Conservation (phyloP, 2,888 invertebrate genomes). For the Andrena haemorrhoa region DNA sequence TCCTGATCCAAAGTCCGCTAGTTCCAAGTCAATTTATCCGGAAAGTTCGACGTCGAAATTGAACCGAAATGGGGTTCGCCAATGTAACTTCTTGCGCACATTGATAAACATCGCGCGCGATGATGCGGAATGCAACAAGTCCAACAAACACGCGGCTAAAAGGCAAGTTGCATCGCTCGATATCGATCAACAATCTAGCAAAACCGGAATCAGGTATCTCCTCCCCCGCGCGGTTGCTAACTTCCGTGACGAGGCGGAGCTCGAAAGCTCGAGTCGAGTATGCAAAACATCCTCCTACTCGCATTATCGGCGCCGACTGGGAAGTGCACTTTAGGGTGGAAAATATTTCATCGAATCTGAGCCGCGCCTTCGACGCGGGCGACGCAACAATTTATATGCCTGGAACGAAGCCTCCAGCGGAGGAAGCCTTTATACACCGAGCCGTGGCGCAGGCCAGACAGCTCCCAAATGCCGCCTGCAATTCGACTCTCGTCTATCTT, state of each 20-base stretch:
- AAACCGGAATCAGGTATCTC: conserved; percentile 20
- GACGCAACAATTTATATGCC: conserved; percentile 3
- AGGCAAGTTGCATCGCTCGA: conserved; percentile 1
- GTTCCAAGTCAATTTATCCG: too few relatives aligned
- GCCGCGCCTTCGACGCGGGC: background rate
- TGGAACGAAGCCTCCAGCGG: background rate
- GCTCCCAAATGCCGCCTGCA: background rate
- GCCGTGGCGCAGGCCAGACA: conserved; percentile 2
- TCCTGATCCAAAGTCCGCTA: too few relatives aligned
- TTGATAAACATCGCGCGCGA: background rate
- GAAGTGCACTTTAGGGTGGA: background rate
- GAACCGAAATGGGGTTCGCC: too few relatives aligned
- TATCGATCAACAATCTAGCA: background rate
- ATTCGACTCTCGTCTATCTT: conserved; percentile 25
- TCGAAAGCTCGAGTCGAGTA: background rate
- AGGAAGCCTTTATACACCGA: background rate
- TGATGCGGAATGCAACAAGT: background rate
- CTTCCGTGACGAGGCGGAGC: conserved; percentile 8
- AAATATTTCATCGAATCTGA: conserved; percentile 12
- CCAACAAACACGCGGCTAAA: background rate
- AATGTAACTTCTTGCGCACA: too few relatives aligned
- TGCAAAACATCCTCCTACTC: conserved; percentile 9
- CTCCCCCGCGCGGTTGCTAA: background rate
- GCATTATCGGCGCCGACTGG: background rate
- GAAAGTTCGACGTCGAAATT: too few relatives aligned